phyloP scores from a whole-genome alignment of 64 coral and sea anemone species.

The Stichodactyla helianthus region DNA sequence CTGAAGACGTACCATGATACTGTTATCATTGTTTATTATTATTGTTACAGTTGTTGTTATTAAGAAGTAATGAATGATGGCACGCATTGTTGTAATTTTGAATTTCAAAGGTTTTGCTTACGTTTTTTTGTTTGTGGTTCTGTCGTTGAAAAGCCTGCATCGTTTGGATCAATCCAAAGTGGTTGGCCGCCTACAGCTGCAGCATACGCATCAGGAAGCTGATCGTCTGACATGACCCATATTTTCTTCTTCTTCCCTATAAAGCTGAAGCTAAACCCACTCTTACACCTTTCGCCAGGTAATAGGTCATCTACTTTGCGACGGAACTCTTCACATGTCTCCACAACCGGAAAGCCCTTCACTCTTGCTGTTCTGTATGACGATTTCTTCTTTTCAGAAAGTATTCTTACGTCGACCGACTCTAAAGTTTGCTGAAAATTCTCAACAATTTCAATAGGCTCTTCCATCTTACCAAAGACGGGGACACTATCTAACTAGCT shows the following conservation, averaged over 20 bases:
- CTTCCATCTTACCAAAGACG: neutral
- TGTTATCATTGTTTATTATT: neutral
- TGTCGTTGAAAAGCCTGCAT: neutral
- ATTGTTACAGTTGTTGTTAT: neutral
- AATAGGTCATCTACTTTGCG: slow-evolving; percentile 1
- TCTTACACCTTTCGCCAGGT: slow-evolving; percentile 7
- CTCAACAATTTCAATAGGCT: too few species aligned
- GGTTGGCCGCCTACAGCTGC: neutral
- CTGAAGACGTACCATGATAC: neutral
- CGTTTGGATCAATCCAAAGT: slow-evolving; percentile 22
- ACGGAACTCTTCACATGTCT: slow-evolving; percentile 16
- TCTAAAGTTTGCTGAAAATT: too few species aligned
- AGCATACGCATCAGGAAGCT: slow-evolving; percentile 25
- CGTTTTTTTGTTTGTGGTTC: slow-evolving; percentile 12
- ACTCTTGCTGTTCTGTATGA: slow-evolving; percentile 23
- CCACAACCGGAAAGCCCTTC: slow-evolving; percentile 11
- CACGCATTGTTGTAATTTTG: too few species aligned
- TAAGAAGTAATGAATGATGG: neutral
- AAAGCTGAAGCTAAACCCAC: slow-evolving; percentile 27
- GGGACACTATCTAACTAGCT: neutral
- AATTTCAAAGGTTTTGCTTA: too few species aligned
- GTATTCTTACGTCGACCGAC: slow-evolving; percentile 22
- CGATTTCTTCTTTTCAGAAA: slow-evolving; percentile 21
- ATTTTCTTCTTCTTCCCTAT: slow-evolving; percentile 27
- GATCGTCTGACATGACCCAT: slow-evolving; percentile 1